Evolutionary conservation across 2,888 invertebrate genomes (phyloP).

Genomic region (Lycia hirtaria): DNA sequence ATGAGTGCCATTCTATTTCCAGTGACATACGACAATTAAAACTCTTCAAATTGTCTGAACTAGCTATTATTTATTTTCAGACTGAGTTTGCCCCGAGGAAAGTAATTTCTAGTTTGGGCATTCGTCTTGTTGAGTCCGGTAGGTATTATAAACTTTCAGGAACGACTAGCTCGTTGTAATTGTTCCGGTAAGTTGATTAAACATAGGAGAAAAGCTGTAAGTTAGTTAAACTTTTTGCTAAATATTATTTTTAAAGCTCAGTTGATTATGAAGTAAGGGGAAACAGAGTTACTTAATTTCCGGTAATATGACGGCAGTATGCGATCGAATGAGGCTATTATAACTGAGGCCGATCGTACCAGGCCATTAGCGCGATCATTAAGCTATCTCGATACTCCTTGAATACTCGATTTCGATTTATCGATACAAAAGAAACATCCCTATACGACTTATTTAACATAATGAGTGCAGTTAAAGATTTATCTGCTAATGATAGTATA

Average conservation of each 20-base stretch:
- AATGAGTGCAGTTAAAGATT: conserved; percentile 26
- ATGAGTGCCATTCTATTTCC: conserved; percentile 70
- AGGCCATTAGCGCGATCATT: conserved; percentile 61
- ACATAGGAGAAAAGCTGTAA: conserved; percentile 22
- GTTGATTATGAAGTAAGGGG: conserved; percentile 5
- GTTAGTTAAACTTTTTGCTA: conserved; percentile 3
- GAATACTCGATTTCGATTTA: conserved; percentile 46
- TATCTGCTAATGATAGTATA: neutral
- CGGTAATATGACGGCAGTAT: conserved; percentile 26
- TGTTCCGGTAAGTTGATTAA: conserved; percentile 23
- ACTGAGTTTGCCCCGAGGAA: conserved; percentile 7
- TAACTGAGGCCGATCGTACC: conserved; percentile 56
- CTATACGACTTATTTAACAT: conserved; percentile 14
- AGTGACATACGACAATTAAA: conserved; percentile 75
- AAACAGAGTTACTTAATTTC: conserved; percentile 15
- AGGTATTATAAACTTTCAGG: conserved; percentile 22
- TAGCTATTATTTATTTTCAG: conserved; percentile 19
- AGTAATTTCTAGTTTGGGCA: conserved; percentile 24
- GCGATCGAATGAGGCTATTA: conserved; percentile 52
- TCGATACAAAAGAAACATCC: conserved; percentile 43
- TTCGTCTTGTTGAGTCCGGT: conserved; percentile 24
- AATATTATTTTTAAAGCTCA: conserved; percentile 1
- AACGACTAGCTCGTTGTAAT: conserved; percentile 28
- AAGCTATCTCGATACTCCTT: conserved; percentile 59
- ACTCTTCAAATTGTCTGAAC: conserved; percentile 31